A percentile compares a stretch with the other conserved stretches of the same genome.
phyloP scores from a whole-genome alignment of 2,797 vertebrate species.

The Gambelia wislizenii region DNA sequence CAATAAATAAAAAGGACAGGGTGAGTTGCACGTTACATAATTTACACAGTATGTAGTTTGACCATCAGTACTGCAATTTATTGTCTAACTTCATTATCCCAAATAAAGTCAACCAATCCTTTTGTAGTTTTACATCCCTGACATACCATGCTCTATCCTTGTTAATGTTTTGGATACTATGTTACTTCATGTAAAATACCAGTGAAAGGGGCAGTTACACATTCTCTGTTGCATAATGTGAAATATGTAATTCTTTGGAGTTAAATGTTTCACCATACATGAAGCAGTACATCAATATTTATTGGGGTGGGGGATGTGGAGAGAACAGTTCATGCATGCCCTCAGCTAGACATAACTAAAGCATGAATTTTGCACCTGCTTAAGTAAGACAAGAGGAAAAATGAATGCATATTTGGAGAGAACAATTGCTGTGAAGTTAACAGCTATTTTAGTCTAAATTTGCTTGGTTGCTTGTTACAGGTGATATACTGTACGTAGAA shows the following conservation, averaged over 20 bases:
- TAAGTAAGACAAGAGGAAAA: conserved; percentile 22
- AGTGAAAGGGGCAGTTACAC: neutral
- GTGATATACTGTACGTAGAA: conserved; percentile 39
- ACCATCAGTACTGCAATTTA: neutral
- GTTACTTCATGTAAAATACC: neutral
- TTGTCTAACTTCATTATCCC: neutral
- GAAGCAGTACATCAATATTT: neutral
- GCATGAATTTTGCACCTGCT: neutral
- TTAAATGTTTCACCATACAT: neutral
- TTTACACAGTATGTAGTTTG: neutral
- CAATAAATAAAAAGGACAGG: neutral
- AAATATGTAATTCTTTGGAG: neutral
- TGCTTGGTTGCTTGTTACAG: conserved; percentile 31
- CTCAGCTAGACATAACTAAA: neutral
- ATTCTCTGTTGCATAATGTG: neutral
- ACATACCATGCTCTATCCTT: neutral
- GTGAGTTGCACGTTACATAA: neutral
- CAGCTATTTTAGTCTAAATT: conserved; percentile 35
- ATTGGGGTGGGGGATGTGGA: neutral
- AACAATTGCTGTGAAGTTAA: conserved; percentile 13
- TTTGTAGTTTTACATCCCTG: neutral
- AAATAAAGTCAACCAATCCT: neutral
- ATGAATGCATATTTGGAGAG: rapidly evolving
- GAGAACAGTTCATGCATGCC: neutral
- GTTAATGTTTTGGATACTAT: neutral